A percentile compares a stretch with the other conserved stretches of the same genome.
Evolutionary conservation across 2,113 vertebrate species (phyloP).

Genomic region (Aix galericulata): DNA sequence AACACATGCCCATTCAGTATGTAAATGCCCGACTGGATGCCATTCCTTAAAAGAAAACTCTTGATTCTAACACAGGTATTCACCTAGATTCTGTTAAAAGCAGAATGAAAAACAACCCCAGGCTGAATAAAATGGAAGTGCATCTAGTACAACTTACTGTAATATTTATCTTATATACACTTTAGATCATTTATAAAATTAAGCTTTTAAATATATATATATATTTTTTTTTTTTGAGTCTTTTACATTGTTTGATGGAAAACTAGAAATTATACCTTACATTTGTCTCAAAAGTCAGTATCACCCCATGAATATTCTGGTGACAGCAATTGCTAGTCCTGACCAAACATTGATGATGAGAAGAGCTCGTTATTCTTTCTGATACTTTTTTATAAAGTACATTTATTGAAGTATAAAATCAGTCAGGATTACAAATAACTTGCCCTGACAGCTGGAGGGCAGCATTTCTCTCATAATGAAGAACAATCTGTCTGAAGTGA

Average conservation of each 20-base stretch:
- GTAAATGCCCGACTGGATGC: background rate
- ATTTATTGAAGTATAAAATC: background rate
- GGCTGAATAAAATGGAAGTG: background rate
- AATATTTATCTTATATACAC: background rate
- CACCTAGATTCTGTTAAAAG: background rate
- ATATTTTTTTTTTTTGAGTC: too few species aligned
- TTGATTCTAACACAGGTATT: background rate
- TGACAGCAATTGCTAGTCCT: background rate
- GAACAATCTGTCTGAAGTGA: background rate
- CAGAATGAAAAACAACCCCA: background rate
- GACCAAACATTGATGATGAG: background rate
- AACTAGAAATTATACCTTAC: too few species aligned
- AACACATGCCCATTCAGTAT: background rate
- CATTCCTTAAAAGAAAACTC: background rate
- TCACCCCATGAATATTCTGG: background rate
- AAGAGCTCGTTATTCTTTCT: background rate
- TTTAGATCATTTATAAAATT: background rate
- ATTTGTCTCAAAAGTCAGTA: background rate
- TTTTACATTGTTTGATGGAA: too few species aligned
- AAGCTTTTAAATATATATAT: too few species aligned
- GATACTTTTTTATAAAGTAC: background rate
- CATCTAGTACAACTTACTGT: background rate
- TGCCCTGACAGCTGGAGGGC: slow-evolving; percentile 63
- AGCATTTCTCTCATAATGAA: slow-evolving; percentile 51
- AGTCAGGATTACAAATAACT: slow-evolving; percentile 42